Evolutionary conservation across 2,113 vertebrate genomes (phyloP).

Genomic region (Nothocercus julius): DNA sequence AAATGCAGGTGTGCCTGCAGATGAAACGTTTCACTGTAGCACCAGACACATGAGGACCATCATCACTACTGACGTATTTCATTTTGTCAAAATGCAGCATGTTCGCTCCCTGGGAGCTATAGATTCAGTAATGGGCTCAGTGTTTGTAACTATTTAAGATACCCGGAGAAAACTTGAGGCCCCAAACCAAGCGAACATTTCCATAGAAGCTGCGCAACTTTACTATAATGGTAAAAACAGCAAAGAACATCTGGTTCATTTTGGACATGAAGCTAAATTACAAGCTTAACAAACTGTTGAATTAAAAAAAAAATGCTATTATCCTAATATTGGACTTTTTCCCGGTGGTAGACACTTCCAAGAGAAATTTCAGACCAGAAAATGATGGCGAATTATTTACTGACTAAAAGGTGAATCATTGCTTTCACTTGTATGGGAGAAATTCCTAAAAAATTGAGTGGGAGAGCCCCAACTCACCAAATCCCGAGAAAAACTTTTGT

Average conservation of each 20-base stretch:
- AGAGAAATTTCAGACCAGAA: conserved; percentile 8
- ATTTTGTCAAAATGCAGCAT: neutral
- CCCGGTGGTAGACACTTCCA: neutral
- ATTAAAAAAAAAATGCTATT: neutral
- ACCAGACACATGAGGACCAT: neutral
- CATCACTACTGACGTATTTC: neutral
- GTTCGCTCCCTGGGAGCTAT: neutral
- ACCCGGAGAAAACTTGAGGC: neutral
- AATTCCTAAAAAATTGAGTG: neutral
- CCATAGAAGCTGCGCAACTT: neutral
- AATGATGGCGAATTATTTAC: neutral
- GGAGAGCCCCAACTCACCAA: neutral
- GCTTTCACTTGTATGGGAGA: neutral
- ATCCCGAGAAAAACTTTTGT: neutral
- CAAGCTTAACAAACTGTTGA: neutral
- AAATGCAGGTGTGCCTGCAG: neutral
- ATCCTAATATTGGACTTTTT: neutral
- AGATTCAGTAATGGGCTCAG: neutral
- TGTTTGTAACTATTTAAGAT: neutral
- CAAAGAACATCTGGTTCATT: neutral
- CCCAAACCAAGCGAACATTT: neutral
- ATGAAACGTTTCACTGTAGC: neutral
- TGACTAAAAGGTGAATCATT: neutral
- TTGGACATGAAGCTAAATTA: neutral
- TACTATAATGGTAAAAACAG: neutral